Evolutionary conservation across 2,888 invertebrate species (phyloP).

Genomic region (Carterocephalus palaemon): DNA sequence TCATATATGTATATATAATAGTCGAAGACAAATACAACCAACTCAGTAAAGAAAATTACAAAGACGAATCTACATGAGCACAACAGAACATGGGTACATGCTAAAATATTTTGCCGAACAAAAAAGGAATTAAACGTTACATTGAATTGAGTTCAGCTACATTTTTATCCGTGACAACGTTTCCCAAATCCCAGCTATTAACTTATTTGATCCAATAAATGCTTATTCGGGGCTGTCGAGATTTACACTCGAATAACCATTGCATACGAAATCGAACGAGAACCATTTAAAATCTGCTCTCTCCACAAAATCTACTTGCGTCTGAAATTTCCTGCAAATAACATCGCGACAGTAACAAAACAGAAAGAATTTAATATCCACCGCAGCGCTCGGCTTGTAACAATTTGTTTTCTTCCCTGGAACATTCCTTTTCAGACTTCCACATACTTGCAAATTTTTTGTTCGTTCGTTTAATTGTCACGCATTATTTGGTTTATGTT

Average conservation of each 20-base stretch:
- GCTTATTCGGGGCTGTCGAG: not conserved
- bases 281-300: slow-evolving; percentile 15
- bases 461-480: slow-evolving; percentile 10
- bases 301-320: slow-evolving; percentile 16
- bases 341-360: slow-evolving; percentile 57
- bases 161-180: too few relatives aligned
- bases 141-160: too few relatives aligned
- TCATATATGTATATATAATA: too few relatives aligned
- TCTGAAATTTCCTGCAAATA: slow-evolving; percentile 38
- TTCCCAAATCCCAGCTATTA: not conserved
- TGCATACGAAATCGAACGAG: not conserved
- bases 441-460: slow-evolving; percentile 41
- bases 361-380: slow-evolving; percentile 73
- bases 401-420: slow-evolving; percentile 65
- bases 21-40: too few relatives aligned
- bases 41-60: too few relatives aligned
- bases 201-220: slow-evolving; percentile 1
- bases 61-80: too few relatives aligned
- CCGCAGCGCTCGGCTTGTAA: slow-evolving; percentile 57
- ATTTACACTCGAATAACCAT: too few relatives aligned
- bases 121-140: too few relatives aligned
- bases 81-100: too few relatives aligned
- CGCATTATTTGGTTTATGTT: slow-evolving; percentile 7
- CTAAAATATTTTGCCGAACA: too few relatives aligned
- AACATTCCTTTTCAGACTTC: slow-evolving; percentile 54